These are phyloP conservation scores for Metridium senile DNA, from an alignment of 92 coral and sea anemone genomes.

Conservation along the genomic window DNA sequence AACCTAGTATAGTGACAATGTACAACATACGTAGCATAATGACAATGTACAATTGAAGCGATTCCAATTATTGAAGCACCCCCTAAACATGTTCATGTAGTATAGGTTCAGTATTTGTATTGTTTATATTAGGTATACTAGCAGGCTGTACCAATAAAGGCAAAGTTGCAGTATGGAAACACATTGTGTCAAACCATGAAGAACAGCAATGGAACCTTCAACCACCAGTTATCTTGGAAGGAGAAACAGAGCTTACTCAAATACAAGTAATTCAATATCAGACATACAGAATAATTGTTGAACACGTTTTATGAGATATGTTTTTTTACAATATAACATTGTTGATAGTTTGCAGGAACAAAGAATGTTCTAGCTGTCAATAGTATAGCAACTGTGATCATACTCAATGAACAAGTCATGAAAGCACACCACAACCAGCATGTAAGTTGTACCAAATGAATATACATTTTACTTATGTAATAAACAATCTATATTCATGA, in stretches of 20 bases:
- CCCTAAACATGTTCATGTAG: background rate
- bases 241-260: slow-evolving; percentile 79
- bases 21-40: too few relatives aligned
- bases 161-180: slow-evolving; percentile 97
- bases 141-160: slow-evolving; percentile 98
- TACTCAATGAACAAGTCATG: slow-evolving; percentile 96
- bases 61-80: background rate
- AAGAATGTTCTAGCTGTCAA: slow-evolving; percentile 91
- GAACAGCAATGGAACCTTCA: slow-evolving; percentile 87
- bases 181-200: slow-evolving; percentile 59
- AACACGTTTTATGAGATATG: too few relatives aligned
- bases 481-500: background rate
- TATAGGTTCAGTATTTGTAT: background rate
- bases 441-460: slow-evolving; percentile 43
- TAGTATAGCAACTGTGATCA: slow-evolving; percentile 83
- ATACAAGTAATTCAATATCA: slow-evolving; percentile 54
- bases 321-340: background rate
- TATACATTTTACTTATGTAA: background rate
- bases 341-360: slow-evolving; percentile 70
- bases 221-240: slow-evolving; percentile 87
- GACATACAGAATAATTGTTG: too few relatives aligned
- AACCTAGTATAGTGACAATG: too few relatives aligned
- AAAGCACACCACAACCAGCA: slow-evolving; percentile 85
- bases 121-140: slow-evolving; percentile 58
- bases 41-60: too few relatives aligned